phyloP scores from a whole-genome alignment of 2,888 invertebrate species.

The Erebia epiphron region DNA sequence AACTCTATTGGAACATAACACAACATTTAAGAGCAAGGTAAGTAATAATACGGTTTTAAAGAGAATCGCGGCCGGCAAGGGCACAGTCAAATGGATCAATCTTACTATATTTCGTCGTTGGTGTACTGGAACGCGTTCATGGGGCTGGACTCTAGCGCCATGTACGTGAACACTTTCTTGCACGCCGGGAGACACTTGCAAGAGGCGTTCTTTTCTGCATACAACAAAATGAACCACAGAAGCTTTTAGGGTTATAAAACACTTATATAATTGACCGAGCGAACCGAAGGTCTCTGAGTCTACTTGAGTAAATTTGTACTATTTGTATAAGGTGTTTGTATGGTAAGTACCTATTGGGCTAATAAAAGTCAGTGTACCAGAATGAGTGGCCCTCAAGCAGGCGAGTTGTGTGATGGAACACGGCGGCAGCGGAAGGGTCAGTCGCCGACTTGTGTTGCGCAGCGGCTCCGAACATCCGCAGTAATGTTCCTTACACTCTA shows the following conservation, averaged over 20 bases:
- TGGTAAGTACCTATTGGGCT: too few species aligned
- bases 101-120: constrained; percentile 68
- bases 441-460: constrained; percentile 24
- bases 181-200: constrained; percentile 65
- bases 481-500: constrained; percentile 55
- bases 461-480: constrained; percentile 67
- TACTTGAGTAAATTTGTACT: too few species aligned
- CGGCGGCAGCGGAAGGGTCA: constrained; percentile 38
- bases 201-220: constrained; percentile 50
- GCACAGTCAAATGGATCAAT: too few species aligned
- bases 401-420: constrained; percentile 50
- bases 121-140: constrained; percentile 49
- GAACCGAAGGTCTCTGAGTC: too few species aligned
- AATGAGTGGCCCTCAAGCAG: constrained; percentile 43
- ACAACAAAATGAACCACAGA: background rate
- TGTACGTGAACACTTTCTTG: constrained; percentile 51
- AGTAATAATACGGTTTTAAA: too few species aligned
- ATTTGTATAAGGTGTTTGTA: too few species aligned
- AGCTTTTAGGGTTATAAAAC: too few species aligned
- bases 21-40: too few species aligned
- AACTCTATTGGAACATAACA: too few species aligned
- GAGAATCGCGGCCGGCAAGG: too few species aligned
- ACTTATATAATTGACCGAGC: too few species aligned
- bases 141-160: constrained; percentile 50
- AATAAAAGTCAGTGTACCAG: constrained; percentile 34